A percentile compares a stretch with the other conserved stretches of the same genome.
Evolutionary conservation across 1,140 invertebrate species (phyloP).

Genomic region (Glomeris maerens): DNA sequence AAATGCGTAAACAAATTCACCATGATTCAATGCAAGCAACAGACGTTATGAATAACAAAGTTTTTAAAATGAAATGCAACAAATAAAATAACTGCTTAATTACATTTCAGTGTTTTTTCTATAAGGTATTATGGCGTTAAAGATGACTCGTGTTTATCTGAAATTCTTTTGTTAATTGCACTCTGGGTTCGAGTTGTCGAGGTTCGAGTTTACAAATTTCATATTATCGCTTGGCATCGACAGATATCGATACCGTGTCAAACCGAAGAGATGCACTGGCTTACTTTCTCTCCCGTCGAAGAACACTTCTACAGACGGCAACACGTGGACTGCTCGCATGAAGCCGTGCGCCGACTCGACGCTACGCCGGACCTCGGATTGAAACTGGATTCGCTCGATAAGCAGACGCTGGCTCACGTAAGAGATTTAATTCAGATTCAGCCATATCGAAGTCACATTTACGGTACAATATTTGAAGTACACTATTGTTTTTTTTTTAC

Average conservation of each 20-base stretch:
- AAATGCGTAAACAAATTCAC: too few relatives aligned
- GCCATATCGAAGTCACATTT: not conserved
- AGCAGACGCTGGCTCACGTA: conserved; percentile 30
- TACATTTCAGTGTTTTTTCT: too few relatives aligned
- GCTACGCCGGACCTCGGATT: conserved; percentile 25
- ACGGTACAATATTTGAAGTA: too few relatives aligned
- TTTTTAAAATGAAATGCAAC: too few relatives aligned
- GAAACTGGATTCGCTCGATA: conserved; percentile 32
- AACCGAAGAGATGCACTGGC: conserved; percentile 34
- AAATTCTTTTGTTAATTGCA: too few relatives aligned
- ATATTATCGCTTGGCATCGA: too few relatives aligned
- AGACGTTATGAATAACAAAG: too few relatives aligned
- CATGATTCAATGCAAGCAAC: too few relatives aligned
- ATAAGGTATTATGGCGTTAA: not conserved
- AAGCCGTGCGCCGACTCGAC: conserved; percentile 27
- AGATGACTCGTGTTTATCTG: not conserved
- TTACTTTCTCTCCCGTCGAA: conserved; percentile 44
- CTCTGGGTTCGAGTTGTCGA: too few relatives aligned
- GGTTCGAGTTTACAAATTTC: too few relatives aligned
- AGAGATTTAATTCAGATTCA: conserved; percentile 3
- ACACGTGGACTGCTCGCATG: conserved; percentile 30
- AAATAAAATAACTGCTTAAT: too few relatives aligned
- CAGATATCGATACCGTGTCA: conserved; percentile 36
- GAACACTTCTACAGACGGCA: conserved; percentile 43
- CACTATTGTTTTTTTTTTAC: not conserved